A percentile compares a stretch with the other conserved stretches of the same genome.
Evolutionary conservation across 2,888 invertebrate genomes (phyloP).

Genomic region (Eledone cirrhosa): DNA sequence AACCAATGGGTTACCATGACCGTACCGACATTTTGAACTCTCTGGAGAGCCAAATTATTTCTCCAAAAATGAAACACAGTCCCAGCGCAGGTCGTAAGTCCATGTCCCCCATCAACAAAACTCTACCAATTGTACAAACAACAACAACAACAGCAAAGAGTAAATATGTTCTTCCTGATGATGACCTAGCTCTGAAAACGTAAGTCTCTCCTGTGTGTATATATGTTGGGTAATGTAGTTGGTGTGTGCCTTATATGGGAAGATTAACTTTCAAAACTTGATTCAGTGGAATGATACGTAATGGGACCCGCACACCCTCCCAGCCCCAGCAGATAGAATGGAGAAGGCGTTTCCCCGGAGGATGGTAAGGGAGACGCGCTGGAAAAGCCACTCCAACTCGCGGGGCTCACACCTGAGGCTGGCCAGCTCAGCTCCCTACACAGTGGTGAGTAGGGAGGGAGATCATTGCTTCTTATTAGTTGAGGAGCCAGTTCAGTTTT

Average conservation of each 20-base stretch:
- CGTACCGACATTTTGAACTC: neutral
- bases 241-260: neutral
- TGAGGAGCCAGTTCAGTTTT: no score
- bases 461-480: no score
- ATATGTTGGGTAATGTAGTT: neutral
- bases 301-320: no score
- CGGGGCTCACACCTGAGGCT: no score
- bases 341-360: no score
- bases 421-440: no score
- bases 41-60: slow-evolving; percentile 37
- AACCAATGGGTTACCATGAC: slow-evolving; percentile 5
- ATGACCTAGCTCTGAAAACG: slow-evolving; percentile 58
- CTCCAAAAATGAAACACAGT: slow-evolving; percentile 39
- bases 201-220: slow-evolving; percentile 35
- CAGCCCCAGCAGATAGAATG: no score
- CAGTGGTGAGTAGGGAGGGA: no score
- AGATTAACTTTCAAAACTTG: no score
- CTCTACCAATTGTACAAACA: neutral
- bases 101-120: slow-evolving; percentile 33
- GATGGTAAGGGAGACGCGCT: no score
- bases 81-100: slow-evolving; percentile 37
- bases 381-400: no score
- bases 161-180: slow-evolving; percentile 42
- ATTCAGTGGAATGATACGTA: no score
- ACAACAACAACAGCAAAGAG: neutral